Percentiles rank a stretch among this genome's conserved stretches.
Evolutionary conservation across 2,113 vertebrate genomes (phyloP).

Genomic region (Neotragus moschatus): DNA sequence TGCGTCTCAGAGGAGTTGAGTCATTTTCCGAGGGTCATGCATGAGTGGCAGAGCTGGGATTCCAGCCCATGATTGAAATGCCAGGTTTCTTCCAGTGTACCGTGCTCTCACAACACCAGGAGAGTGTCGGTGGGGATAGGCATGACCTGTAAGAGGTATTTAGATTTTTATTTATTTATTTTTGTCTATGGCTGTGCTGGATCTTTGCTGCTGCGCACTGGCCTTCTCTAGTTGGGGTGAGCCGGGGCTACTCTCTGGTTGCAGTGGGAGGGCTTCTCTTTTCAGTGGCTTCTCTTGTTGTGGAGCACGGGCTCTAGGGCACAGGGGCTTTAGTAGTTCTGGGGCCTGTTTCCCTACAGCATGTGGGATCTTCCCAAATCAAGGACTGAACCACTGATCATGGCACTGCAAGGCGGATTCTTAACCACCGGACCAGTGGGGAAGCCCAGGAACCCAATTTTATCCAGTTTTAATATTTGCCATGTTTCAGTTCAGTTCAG

Average conservation of each 20-base stretch:
- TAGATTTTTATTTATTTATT: neutral
- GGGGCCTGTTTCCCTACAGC: neutral
- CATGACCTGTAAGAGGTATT: neutral
- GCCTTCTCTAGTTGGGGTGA: neutral
- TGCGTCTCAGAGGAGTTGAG: neutral
- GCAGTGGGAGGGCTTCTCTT: neutral
- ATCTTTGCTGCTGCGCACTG: rapidly evolving
- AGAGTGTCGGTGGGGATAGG: neutral
- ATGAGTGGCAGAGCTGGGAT: neutral
- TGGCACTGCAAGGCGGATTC: neutral
- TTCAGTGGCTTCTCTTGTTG: neutral
- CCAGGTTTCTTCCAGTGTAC: neutral
- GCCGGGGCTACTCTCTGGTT: neutral
- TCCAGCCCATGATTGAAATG: neutral
- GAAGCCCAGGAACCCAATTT: neutral
- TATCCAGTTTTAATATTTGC: neutral
- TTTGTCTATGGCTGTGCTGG: neutral
- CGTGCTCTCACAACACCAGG: neutral
- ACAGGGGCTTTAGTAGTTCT: neutral
- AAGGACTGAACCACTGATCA: neutral
- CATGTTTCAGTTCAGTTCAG: too few species aligned
- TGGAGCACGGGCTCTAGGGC: neutral
- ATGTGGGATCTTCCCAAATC: neutral
- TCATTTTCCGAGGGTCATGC: neutral
- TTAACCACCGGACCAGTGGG: neutral